Evolutionary conservation across 2,888 invertebrate species (phyloP).

Genomic region (Rhodophaea formosa): DNA sequence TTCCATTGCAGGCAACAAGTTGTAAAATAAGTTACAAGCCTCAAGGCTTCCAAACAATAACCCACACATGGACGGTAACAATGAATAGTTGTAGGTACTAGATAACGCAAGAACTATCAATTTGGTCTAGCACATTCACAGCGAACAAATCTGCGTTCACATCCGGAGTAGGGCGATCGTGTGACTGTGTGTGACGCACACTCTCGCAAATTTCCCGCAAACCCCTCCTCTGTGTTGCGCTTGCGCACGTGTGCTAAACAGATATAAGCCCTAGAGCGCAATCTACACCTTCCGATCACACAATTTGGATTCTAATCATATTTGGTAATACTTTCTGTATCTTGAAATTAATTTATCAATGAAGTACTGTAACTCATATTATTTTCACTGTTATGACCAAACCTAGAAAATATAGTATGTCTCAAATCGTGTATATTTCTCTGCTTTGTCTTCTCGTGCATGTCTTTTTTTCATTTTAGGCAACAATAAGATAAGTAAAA

Average conservation of each 20-base stretch:
- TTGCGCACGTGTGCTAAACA: conserved; percentile 31
- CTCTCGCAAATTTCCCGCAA: conserved; percentile 52
- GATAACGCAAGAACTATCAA: conserved; percentile 68
- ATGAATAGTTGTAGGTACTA: conserved; percentile 43
- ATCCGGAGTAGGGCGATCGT: conserved; percentile 73
- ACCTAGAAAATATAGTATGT: too few relatives aligned
- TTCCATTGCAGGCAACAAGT: conserved; percentile 55
- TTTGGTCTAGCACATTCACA: conserved; percentile 73
- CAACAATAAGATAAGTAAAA: neutral
- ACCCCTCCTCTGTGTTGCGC: conserved; percentile 43
- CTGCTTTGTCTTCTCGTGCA: too few relatives aligned
- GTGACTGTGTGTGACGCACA: conserved; percentile 55
- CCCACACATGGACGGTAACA: conserved; percentile 45
- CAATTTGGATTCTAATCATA: conserved; percentile 5
- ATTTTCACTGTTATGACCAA: too few relatives aligned
- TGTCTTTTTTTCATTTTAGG: too few relatives aligned
- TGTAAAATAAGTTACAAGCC: conserved; percentile 69
- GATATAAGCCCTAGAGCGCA: conserved; percentile 33
- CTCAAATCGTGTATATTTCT: too few relatives aligned
- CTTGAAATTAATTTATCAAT: too few relatives aligned
- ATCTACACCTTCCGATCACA: conserved; percentile 9
- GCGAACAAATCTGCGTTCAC: conserved; percentile 71
- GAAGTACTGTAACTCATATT: too few relatives aligned
- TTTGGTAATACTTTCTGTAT: neutral
- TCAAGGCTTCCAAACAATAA: conserved; percentile 51